Evolutionary conservation across 2,888 invertebrate species (phyloP), one percentile per base, ranked within the genome.

Genomic region (Acleris sparsana): DNA sequence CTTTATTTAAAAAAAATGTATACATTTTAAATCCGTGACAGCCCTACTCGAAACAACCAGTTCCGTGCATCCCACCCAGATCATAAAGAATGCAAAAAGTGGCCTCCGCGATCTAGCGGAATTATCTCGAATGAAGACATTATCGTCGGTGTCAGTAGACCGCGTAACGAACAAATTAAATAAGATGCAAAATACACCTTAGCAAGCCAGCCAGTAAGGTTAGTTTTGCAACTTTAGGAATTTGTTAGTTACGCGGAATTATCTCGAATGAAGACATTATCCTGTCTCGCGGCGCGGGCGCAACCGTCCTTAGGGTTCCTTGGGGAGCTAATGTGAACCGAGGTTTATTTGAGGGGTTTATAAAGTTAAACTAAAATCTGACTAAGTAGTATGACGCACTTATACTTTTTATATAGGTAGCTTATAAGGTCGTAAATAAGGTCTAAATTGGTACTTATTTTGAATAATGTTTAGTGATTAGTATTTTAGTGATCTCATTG

Each of bases 201-300:
- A 25, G 25, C 25, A 5, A 22, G 25, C 25, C 2, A 25, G 25
- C 5, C 25, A 25, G 25, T 25, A 25, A 5, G 25, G 25, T 25
- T 1, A 5, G 5, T 25, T 25, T 25, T 25, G 25, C 25, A 25
- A 25, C 6, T 5, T 25, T 1, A 5, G 5, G 5, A 25, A 25
- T 25, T 5, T 25, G 25, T 5, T 25, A 25, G 5, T 25, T 25
- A 25, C 29, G 71, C 75, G 79, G 82, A 84, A 88, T 88, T 88
- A 89, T 89, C 86, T 87, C 83, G 84, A 87, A 90, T 89, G 88
- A 89, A 90, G 89, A 89, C 89, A 89, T 90, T 89, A 90, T 85
- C 82, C 83, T 75, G 39, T 39, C 39, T 71, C 76, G 74, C 74
- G 77, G 79, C 82, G 84, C 84, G 83, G 84, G 75, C 78, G 77